These are phyloP conservation scores for Drosophila sp. DNA, from an alignment of 1,140 invertebrate species.

Conservation along the genomic window DNA sequence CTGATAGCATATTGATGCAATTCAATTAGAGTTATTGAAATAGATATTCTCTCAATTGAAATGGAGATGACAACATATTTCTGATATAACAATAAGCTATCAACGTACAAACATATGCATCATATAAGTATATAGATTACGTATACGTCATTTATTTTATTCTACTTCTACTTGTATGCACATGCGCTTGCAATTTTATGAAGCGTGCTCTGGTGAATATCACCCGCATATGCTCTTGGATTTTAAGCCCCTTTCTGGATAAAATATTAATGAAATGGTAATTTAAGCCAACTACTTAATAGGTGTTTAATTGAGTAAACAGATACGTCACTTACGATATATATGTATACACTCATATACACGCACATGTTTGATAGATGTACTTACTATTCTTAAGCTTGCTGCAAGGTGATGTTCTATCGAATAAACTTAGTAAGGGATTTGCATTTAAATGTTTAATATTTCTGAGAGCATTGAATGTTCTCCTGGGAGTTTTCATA, in stretches of 20 bases:
- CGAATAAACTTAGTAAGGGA: no score
- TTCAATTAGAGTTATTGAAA: slow-evolving; percentile 13
- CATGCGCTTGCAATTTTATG: neutral
- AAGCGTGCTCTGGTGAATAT: neutral
- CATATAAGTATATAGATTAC: neutral
- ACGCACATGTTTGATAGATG: neutral
- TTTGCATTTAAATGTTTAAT: no score
- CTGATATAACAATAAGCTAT: neutral
- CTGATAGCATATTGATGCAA: slow-evolving; percentile 2
- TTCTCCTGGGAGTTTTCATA: no score
- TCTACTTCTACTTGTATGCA: neutral
- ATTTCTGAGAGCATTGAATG: no score
- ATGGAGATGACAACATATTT: slow-evolving; percentile 9
- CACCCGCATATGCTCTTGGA: neutral
- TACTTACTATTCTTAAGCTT: neutral
- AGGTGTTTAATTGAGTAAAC: neutral
- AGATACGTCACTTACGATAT: neutral
- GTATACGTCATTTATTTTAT: slow-evolving; percentile 1
- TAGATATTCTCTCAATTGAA: slow-evolving; percentile 4
- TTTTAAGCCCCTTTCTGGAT: neutral
- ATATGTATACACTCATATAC: no score
- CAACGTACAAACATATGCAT: no score
- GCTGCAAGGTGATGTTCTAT: neutral
- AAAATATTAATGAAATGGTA: neutral
- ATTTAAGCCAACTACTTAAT: neutral